Conservation (phyloP, 2,888 invertebrate species). For the Trisateles emortualis region DNA sequence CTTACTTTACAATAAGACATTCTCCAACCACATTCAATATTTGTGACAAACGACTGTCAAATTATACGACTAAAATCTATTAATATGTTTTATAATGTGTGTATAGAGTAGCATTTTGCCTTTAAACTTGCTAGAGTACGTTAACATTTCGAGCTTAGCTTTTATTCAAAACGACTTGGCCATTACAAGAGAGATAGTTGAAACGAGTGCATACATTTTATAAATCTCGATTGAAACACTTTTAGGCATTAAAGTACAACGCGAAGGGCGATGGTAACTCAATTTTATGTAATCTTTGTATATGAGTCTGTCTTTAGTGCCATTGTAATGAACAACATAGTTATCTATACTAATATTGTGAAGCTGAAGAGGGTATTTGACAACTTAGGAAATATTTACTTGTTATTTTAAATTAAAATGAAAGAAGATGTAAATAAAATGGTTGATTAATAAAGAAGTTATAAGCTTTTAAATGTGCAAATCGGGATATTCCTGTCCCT, state of each 20-base stretch:
- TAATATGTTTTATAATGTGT: slow-evolving; percentile 44
- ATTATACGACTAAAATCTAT: slow-evolving; percentile 36
- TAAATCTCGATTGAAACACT: slow-evolving; percentile 24
- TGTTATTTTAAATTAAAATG: too few relatives aligned
- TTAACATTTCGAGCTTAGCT: slow-evolving; percentile 65
- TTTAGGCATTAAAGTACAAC: slow-evolving; percentile 47
- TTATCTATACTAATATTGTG: too few relatives aligned
- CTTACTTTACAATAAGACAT: too few relatives aligned
- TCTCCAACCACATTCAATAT: slow-evolving; percentile 1
- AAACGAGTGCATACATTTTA: slow-evolving; percentile 10
- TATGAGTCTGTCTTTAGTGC: slow-evolving; percentile 58
- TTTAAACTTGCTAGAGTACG: slow-evolving; percentile 53
- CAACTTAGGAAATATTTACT: too few relatives aligned
- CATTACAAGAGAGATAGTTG: slow-evolving; percentile 41
- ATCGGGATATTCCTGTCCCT: too few relatives aligned
- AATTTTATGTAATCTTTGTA: slow-evolving; percentile 35
- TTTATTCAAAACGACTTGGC: slow-evolving; percentile 43
- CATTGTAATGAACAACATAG: slow-evolving; percentile 70
- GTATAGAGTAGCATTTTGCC: slow-evolving; percentile 45
- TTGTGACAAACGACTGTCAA: slow-evolving; percentile 23
- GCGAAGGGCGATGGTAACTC: slow-evolving; percentile 38
- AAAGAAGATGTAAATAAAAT: too few relatives aligned
- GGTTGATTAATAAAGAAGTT: too few relatives aligned
- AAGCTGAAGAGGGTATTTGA: too few relatives aligned
- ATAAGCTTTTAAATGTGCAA: too few relatives aligned